Conservation (phyloP, 2,888 invertebrate genomes). For the Nomada flava region DNA sequence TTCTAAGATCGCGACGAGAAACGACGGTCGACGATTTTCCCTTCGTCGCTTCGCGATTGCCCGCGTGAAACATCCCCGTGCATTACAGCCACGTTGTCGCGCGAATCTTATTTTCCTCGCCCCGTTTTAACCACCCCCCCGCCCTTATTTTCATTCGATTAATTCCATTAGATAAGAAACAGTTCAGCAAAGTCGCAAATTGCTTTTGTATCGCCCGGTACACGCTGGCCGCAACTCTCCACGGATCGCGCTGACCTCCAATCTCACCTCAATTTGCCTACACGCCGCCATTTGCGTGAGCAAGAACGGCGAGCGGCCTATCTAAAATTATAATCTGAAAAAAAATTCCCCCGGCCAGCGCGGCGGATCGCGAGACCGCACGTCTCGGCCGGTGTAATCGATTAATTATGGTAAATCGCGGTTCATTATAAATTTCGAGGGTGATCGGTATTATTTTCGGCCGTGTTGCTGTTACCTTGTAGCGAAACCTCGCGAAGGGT, state of each 20-base stretch:
- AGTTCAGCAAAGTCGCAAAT: constrained; percentile 52
- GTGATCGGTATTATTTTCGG: constrained; percentile 64
- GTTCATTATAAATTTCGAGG: constrained; percentile 74
- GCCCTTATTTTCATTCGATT: too few relatives aligned
- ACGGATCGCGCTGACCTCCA: constrained; percentile 82
- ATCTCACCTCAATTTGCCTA: constrained; percentile 84
- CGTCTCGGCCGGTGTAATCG: constrained; percentile 73
- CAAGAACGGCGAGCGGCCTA: constrained; percentile 76
- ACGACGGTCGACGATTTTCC: background rate
- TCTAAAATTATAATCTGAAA: constrained; percentile 84
- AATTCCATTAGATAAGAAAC: background rate
- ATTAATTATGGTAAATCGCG: constrained; percentile 79
- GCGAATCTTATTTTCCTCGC: too few relatives aligned
- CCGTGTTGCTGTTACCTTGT: constrained; percentile 6
- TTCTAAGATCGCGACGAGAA: too few relatives aligned
- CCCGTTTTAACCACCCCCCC: too few relatives aligned
- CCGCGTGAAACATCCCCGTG: too few relatives aligned
- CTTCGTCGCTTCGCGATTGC: background rate
- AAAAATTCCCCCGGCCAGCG: constrained; percentile 74
- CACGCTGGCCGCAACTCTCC: constrained; percentile 77
- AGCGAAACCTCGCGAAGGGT: background rate
- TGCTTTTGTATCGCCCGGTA: constrained; percentile 76
- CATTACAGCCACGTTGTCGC: too few relatives aligned
- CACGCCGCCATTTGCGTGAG: constrained; percentile 81
- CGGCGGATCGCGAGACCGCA: constrained; percentile 54